Base-by-base conservation (phyloP, 2,113 vertebrate genomes). In the Toxostoma redivivum region DNA sequence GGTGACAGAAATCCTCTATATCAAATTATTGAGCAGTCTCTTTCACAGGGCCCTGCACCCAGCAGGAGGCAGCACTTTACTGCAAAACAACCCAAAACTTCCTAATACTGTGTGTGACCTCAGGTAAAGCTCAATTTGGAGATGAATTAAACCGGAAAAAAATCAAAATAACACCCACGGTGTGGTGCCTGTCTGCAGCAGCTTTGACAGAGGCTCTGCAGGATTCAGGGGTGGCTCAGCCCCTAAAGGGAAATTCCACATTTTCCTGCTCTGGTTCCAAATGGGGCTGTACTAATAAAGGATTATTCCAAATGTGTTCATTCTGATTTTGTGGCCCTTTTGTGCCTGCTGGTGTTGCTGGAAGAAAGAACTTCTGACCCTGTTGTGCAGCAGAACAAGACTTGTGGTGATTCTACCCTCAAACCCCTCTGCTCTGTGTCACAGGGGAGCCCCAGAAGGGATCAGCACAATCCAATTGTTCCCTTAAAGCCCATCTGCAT, bases 21-120 rank as follows among this genome's bases (percentile, higher is more conserved):
- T 15, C 5, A 10, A 38, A 27, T 72, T 3, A 4, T 50, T 11
- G 47, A 31, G 66, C 62, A 31, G 12, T 15, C 15, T n/a, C 30
- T 44, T 20, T 51, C 6, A 1, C 5, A 21, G 82, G 56, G 53
- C 16, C 17, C 81, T 54, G 65, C 79, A 76, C 94, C 97, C 98
- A 97, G 97, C 96, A 98, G 98, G 97, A 97, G 98, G 97, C 98
- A 98, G 96, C 96, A 97, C 95, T 93, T 97, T 12, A 95, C 97
- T 96, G 50, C 71, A 88, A 80, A 97, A 96, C 51, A 7, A 21
- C 27, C 27, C 21, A 1, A 20, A 80, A 65, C 25, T n/a, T 6
- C 0, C 0, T 11, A 5, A 11, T 0, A 24, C 50, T 8, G 12
- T 4, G 42, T 19, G 28, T 19, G 61, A 60, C 51, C 15, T 42